Conservation (phyloP, 2,113 vertebrate species). For the Chloroceryle aenea region DNA sequence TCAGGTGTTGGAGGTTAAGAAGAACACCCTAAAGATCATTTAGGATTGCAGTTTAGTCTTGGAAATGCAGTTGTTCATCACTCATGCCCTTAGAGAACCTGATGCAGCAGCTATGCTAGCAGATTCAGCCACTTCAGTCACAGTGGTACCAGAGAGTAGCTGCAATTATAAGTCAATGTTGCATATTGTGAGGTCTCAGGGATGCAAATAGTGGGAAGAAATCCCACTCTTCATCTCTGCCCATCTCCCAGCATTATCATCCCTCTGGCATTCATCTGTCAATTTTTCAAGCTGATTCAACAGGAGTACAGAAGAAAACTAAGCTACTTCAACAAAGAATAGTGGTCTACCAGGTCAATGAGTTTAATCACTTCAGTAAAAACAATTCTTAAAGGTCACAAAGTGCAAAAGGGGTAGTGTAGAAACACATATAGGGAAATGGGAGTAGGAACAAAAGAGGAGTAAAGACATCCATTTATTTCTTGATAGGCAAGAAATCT, state of each 20-base stretch:
- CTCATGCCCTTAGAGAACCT: not conserved
- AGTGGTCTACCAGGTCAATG: not conserved
- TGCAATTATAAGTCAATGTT: rapidly evolving
- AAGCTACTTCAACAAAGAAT: rapidly evolving
- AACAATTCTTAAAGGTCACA: not conserved
- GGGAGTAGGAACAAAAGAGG: not conserved
- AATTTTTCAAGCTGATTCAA: not conserved
- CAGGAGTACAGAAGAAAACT: not conserved
- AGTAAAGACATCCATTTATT: not conserved
- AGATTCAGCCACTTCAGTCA: not conserved
- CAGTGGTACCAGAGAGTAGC: too few species aligned
- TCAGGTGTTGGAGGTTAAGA: not conserved
- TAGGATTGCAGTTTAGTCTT: not conserved
- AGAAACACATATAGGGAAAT: not conserved
- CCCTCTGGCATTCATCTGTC: rapidly evolving
- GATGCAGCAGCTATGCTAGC: not conserved
- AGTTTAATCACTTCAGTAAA: not conserved
- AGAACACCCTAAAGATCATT: not conserved
- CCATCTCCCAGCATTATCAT: not conserved
- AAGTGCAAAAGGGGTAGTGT: not conserved
- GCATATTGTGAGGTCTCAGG: not conserved
- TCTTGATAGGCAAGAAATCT: rapidly evolving
- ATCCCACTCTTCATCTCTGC: not conserved
- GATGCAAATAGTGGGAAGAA: not conserved
- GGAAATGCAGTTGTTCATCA: not conserved